Percentiles rank a stretch among this genome's conserved stretches.
Conservation (phyloP, 2,113 vertebrate species). For the Cyrtonyx montezumae region DNA sequence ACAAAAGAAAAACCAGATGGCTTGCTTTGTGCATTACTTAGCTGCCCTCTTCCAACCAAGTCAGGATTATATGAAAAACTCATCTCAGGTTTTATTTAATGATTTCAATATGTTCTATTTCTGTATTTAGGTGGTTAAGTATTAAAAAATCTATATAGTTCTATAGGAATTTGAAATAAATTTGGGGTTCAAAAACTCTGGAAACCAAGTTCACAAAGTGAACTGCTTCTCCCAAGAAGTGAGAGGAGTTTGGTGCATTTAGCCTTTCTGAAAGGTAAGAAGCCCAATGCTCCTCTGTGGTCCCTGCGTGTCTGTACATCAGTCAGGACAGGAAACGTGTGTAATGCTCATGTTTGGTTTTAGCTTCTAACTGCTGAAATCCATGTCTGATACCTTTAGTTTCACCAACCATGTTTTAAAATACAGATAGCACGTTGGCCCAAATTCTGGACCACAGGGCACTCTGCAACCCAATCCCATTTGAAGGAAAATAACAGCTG, state of each 20-base stretch:
- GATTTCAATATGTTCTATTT: neutral
- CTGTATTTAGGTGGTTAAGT: neutral
- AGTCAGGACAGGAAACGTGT: rapidly evolving
- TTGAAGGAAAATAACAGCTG: neutral
- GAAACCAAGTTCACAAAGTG: neutral
- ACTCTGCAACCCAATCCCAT: neutral
- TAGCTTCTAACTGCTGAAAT: neutral
- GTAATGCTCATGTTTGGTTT: neutral
- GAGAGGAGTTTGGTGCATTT: neutral
- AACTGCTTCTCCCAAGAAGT: neutral
- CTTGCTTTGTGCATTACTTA: neutral
- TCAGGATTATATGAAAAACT: neutral
- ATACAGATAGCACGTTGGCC: neutral
- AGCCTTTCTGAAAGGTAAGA: neutral
- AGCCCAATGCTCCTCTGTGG: neutral
- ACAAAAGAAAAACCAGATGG: neutral
- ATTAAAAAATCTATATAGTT: neutral
- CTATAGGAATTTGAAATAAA: conserved; percentile 8
- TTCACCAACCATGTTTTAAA: neutral
- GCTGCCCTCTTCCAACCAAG: neutral
- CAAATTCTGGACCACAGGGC: neutral
- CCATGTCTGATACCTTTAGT: neutral
- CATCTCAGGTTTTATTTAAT: conserved; percentile 5
- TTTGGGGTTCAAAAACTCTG: neutral
- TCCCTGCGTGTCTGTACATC: neutral